Evolutionary conservation across 1,140 invertebrate genomes (phyloP).

Genomic region (Drosophila trapezifrons): DNA sequence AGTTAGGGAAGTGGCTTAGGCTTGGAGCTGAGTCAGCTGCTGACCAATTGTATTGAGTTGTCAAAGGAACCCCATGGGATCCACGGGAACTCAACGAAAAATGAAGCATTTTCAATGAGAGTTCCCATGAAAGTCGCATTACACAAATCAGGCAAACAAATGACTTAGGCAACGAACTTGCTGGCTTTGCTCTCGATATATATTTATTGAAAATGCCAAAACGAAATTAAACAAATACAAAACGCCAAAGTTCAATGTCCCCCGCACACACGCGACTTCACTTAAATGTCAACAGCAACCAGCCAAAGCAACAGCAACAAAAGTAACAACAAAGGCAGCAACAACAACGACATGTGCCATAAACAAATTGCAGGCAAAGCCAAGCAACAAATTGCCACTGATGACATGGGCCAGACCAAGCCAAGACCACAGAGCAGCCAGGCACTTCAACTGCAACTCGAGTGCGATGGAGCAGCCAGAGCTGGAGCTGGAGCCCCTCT

Average conservation of each 20-base stretch:
- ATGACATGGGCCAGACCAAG: conserved; percentile 55
- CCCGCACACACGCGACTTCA: conserved; percentile 46
- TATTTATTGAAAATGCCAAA: conserved; percentile 49
- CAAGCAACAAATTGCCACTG: conserved; percentile 64
- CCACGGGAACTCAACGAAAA: conserved; percentile 18
- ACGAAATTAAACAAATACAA: conserved; percentile 24
- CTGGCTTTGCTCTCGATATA: conserved; percentile 24
- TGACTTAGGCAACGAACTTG: conserved; percentile 54
- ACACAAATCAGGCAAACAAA: conserved; percentile 31
- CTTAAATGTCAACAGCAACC: conserved; percentile 59
- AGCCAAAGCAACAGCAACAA: not conserved
- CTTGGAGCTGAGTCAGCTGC: conserved; percentile 10
- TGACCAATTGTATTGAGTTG: not conserved
- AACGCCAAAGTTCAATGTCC: conserved; percentile 65
- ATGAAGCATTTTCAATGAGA: not conserved
- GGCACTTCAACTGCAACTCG: conserved; percentile 21
- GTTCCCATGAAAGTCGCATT: conserved; percentile 18
- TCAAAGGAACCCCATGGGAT: not conserved
- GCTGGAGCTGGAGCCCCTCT: conserved; percentile 7
- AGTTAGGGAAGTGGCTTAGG: conserved; percentile 34
- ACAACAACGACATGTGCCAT: conserved; percentile 60
- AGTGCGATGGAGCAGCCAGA: conserved; percentile 13
- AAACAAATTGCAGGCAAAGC: conserved; percentile 62
- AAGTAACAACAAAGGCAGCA: conserved; percentile 3
- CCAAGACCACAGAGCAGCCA: conserved; percentile 2